Evolutionary conservation across 2,888 invertebrate species (phyloP).

Genomic region (Tenthredo livida): DNA sequence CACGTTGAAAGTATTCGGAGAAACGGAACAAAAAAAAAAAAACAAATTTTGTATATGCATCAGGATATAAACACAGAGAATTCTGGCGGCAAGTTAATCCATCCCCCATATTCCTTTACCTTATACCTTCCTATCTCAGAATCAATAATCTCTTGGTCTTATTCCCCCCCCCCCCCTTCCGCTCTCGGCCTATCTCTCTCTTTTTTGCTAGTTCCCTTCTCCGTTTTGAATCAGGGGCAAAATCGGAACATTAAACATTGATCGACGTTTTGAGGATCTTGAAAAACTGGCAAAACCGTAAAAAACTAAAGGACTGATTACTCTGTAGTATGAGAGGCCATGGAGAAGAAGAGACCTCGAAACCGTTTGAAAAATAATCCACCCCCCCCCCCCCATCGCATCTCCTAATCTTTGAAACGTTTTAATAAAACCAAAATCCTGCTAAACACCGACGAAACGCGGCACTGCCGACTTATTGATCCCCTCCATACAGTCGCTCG

Average conservation of each 20-base stretch:
- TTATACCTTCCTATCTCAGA: not conserved
- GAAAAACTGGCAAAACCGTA: not conserved
- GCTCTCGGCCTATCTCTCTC: constrained; percentile 44
- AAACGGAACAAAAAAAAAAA: not conserved
- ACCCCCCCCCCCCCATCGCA: too few relatives aligned
- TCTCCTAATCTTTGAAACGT: not conserved
- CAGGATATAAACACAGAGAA: not conserved
- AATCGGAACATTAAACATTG: not conserved
- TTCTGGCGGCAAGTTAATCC: constrained; percentile 20
- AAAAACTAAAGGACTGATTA: not conserved
- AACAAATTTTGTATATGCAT: too few relatives aligned
- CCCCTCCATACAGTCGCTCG: constrained; percentile 62
- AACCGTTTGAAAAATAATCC: not conserved
- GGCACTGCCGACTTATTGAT: constrained; percentile 72
- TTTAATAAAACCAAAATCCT: constrained; percentile 6
- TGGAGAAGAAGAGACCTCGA: not conserved
- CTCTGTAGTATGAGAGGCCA: not conserved
- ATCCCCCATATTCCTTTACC: not conserved
- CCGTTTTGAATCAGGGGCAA: not conserved
- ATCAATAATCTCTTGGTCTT: constrained; percentile 25
- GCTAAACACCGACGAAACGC: constrained; percentile 4
- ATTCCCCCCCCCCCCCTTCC: too few relatives aligned
- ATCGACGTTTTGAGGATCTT: not conserved
- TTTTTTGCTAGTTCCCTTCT: not conserved
- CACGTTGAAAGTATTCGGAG: not conserved